Conservation (phyloP, 2,797 vertebrate genomes). For the Galago senegalensis region DNA sequence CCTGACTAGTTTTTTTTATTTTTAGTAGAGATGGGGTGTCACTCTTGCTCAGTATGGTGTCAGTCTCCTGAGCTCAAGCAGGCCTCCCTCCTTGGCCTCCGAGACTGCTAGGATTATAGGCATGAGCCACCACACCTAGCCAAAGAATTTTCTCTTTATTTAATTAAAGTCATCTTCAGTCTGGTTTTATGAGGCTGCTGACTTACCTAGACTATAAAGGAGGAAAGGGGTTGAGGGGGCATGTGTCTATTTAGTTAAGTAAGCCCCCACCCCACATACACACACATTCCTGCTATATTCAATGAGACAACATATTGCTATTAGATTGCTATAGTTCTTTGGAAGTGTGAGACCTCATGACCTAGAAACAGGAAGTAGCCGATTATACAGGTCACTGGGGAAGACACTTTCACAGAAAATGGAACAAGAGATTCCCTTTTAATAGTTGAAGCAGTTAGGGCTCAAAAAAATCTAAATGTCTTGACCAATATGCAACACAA, state of each 20-base stretch:
- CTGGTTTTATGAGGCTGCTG: background rate
- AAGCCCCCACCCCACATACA: background rate
- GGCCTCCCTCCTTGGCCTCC: no score
- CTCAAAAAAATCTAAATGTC: slow-evolving; percentile 14
- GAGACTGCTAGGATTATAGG: no score
- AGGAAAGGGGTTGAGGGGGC: background rate
- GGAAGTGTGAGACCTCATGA: background rate
- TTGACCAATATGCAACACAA: background rate
- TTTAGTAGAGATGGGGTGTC: no score
- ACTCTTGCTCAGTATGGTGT: no score
- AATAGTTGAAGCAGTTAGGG: slow-evolving; percentile 11
- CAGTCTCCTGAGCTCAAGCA: no score
- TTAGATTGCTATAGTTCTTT: background rate
- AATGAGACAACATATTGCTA: background rate
- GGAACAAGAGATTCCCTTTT: slow-evolving; percentile 36
- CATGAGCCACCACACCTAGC: no score
- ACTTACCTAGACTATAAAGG: background rate
- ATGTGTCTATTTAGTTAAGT: background rate
- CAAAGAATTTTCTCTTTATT: slow-evolving; percentile 12
- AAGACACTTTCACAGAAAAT: slow-evolving; percentile 31
- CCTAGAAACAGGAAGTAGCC: background rate
- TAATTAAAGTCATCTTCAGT: slow-evolving; percentile 27
- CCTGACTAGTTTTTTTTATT: no score
- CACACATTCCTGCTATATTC: background rate
- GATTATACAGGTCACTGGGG: background rate